phyloP scores from a whole-genome alignment of 2,888 invertebrate genomes.

The Xylocampa areola region DNA sequence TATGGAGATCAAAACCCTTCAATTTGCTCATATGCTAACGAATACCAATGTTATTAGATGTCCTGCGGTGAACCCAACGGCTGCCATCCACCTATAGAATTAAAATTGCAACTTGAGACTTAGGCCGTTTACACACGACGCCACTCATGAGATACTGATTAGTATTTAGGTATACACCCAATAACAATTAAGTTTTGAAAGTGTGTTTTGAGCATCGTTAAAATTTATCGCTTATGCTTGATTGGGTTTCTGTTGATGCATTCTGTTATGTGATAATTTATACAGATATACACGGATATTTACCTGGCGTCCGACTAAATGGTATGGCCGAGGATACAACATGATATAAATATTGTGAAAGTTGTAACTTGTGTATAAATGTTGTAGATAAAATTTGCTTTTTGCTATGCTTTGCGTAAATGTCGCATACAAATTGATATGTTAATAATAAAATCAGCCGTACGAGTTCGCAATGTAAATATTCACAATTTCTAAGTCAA shows the following conservation, averaged over 20 bases:
- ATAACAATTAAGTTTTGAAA: conserved; percentile 32
- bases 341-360: conserved; percentile 24
- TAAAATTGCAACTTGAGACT: conserved; percentile 75
- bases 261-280: conserved; percentile 25
- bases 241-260: conserved; percentile 42
- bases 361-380: conserved; percentile 8
- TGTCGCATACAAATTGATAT: conserved; percentile 47
- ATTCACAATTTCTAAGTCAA: conserved; percentile 52
- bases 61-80: conserved; percentile 55
- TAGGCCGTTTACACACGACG: conserved; percentile 47
- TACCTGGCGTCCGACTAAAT: conserved; percentile 15
- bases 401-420: conserved; percentile 42
- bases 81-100: conserved; percentile 61
- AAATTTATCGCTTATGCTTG: conserved; percentile 32
- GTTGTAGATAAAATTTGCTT: conserved; percentile 32
- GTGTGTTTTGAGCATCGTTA: conserved; percentile 31
- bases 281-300: conserved; percentile 20
- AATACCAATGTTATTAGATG: conserved; percentile 57
- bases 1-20: conserved; percentile 55
- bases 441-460: conserved; percentile 49
- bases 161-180: conserved; percentile 24
- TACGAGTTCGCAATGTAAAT: conserved; percentile 50
- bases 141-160: conserved; percentile 34
- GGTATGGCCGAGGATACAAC: conserved; percentile 16
- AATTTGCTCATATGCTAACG: conserved; percentile 60